phyloP scores from a whole-genome alignment of 92 coral and sea anemone species.

The Zoanthus solanderi region DNA sequence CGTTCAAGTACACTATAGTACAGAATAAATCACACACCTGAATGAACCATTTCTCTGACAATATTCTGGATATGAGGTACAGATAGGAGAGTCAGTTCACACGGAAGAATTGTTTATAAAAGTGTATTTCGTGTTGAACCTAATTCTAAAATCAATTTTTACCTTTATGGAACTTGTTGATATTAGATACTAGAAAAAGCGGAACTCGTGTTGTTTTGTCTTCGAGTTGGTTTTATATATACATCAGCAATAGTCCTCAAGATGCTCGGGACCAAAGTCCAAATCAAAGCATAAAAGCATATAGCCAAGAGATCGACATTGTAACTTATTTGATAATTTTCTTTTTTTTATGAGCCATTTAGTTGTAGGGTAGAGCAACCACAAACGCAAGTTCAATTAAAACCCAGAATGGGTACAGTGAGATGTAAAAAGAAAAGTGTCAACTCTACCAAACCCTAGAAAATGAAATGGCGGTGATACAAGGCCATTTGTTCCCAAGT shows the following conservation, averaged over 20 bases:
- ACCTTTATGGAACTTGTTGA: not conserved
- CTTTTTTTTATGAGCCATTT: not conserved
- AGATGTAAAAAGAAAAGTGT: not conserved
- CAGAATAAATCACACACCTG: too few species aligned
- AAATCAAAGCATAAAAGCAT: too few species aligned
- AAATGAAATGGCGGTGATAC: slow-evolving; percentile 1
- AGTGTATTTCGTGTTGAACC: not conserved
- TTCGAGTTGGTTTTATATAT: not conserved
- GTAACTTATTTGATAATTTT: not conserved
- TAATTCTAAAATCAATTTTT: not conserved
- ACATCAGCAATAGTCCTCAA: not conserved
- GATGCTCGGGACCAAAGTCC: not conserved
- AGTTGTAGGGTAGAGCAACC: not conserved
- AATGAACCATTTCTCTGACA: too few species aligned
- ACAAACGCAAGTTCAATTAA: not conserved
- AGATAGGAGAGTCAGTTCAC: not conserved
- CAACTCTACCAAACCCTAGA: not conserved
- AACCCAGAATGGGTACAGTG: not conserved
- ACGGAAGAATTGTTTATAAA: not conserved
- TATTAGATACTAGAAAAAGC: not conserved
- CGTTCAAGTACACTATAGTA: too few species aligned
- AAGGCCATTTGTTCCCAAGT: not conserved
- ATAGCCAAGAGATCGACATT: not conserved
- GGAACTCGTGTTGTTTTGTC: too few species aligned
- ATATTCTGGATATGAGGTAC: not conserved